A percentile compares a stretch with the other conserved stretches of the same genome.
phyloP scores from a whole-genome alignment of 2,888 invertebrate species.

The Phrixothrix hirtus region DNA sequence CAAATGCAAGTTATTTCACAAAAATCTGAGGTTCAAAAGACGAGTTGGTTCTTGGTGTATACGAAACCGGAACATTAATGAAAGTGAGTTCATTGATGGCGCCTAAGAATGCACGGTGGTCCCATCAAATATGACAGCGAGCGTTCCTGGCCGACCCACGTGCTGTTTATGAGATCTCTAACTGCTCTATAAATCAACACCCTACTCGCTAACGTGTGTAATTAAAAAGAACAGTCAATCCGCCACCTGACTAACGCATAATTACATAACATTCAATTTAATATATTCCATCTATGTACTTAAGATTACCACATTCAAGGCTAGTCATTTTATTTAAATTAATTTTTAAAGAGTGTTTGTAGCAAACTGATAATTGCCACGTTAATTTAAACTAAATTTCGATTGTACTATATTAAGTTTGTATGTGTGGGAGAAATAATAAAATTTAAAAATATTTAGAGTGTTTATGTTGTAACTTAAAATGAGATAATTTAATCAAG shows the following conservation, averaged over 20 bases:
- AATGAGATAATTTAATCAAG: no score
- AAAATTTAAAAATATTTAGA: no score
- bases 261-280: slow-evolving; percentile 18
- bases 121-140: slow-evolving; percentile 56
- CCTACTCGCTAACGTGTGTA: slow-evolving; percentile 55
- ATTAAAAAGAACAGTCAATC: slow-evolving; percentile 53
- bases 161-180: slow-evolving; percentile 61
- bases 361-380: no score
- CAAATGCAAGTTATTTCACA: no score
- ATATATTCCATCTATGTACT: slow-evolving; percentile 14
- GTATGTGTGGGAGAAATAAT: no score
- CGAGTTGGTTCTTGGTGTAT: slow-evolving; percentile 11
- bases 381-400: no score
- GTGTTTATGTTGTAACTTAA: no score
- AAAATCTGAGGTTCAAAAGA: no score
- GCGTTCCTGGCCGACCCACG: slow-evolving; percentile 55
- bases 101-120: slow-evolving; percentile 50
- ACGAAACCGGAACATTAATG: slow-evolving; percentile 35
- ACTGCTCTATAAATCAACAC: slow-evolving; percentile 61
- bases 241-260: slow-evolving; percentile 38
- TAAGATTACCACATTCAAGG: no score
- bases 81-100: slow-evolving; percentile 47
- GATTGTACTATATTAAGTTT: no score
- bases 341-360: no score
- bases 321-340: no score